These are phyloP conservation scores for Pangasius larnaudii DNA, from an alignment of 2,797 vertebrate species.

Conservation along the genomic window DNA sequence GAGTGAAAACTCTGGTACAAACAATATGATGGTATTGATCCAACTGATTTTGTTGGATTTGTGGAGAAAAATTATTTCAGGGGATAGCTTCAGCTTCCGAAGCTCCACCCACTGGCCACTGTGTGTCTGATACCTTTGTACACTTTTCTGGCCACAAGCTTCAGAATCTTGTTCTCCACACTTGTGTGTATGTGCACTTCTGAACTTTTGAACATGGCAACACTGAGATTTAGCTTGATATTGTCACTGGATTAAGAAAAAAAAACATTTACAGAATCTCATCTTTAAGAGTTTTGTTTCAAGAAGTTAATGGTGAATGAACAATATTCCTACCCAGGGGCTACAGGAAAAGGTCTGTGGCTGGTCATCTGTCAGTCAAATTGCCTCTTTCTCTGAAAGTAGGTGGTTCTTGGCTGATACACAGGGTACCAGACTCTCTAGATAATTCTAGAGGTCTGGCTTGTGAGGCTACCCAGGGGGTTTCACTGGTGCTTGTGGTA, in stretches of 20 bases:
- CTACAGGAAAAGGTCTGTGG: not conserved
- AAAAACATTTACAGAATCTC: no score
- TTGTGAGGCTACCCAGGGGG: not conserved
- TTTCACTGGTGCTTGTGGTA: not conserved
- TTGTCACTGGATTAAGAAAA: not conserved
- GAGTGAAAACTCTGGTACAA: constrained; percentile 32
- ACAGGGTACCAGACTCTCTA: not conserved
- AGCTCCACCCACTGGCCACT: not conserved
- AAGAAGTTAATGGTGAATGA: not conserved
- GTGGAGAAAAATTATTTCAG: not conserved
- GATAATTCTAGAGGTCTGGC: not conserved
- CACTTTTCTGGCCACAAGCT: not conserved
- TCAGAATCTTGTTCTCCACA: not conserved
- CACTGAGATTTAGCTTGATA: not conserved
- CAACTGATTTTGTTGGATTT: not conserved
- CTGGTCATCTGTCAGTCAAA: not conserved
- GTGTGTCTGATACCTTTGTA: not conserved
- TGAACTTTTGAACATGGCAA: not conserved
- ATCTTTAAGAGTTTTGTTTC: not conserved
- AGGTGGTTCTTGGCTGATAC: not conserved
- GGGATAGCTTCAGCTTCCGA: not conserved
- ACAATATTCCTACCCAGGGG: not conserved
- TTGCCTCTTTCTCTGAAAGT: not conserved
- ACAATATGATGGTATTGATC: constrained; percentile 8
- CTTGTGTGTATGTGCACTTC: not conserved